Conservation (phyloP, 2,888 invertebrate species). For the Pycnomerus fuliginosus region DNA sequence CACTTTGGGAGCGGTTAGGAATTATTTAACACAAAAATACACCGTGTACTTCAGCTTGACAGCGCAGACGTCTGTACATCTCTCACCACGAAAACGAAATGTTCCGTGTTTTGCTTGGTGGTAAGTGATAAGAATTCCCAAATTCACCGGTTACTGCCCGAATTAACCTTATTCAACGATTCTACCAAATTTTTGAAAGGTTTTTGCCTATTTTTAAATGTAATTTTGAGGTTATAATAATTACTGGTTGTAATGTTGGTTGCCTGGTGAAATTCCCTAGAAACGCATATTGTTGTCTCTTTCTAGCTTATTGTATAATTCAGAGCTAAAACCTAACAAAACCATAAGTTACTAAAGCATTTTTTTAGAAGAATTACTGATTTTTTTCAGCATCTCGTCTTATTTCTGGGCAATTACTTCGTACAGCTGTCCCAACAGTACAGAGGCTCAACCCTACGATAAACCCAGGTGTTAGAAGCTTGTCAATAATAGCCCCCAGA, state of each 20-base stretch:
- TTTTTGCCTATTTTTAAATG: conserved; percentile 17
- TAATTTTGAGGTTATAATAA: conserved; percentile 40
- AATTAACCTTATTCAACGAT: too few species aligned
- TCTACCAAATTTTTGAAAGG: too few species aligned
- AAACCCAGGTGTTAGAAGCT: too few species aligned
- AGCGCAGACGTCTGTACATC: conserved; percentile 39
- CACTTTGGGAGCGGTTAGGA: conserved; percentile 34
- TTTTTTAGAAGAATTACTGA: too few species aligned
- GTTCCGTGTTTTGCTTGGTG: conserved; percentile 36
- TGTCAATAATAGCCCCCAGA: too few species aligned
- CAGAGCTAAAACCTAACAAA: conserved; percentile 4
- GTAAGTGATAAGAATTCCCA: conserved; percentile 35
- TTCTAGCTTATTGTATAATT: conserved; percentile 8
- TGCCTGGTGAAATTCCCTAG: conserved; percentile 19
- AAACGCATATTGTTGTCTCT: conserved; percentile 4
- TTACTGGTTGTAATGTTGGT: conserved; percentile 21
- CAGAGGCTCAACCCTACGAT: too few species aligned
- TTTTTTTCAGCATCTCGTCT: conserved; percentile 22
- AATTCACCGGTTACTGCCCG: conserved; percentile 23
- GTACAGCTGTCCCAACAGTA: too few species aligned
- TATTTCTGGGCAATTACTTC: too few species aligned
- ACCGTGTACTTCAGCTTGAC: conserved; percentile 14
- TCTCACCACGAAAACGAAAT: conserved; percentile 31
- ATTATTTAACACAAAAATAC: conserved; percentile 14
- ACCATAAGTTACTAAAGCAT: conserved; percentile 8